phyloP scores from a whole-genome alignment of 92 coral and sea anemone genomes.

The Parazoanthus swiftii region DNA sequence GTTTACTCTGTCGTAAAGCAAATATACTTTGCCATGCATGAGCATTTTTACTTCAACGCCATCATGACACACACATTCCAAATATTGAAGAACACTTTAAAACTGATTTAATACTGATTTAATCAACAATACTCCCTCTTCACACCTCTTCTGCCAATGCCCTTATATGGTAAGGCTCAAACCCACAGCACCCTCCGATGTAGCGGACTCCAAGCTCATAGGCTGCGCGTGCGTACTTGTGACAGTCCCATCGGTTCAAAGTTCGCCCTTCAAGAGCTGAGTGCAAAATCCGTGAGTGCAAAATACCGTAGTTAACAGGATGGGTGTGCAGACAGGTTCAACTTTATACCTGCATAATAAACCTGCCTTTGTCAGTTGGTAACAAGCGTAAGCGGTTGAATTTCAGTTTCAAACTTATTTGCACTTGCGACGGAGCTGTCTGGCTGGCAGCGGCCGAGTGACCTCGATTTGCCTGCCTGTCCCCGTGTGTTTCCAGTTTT shows the following conservation, averaged over 20 bases:
- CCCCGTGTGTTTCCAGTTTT: not conserved
- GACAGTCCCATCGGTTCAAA: slow-evolving; percentile 91
- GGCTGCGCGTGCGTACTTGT: slow-evolving; percentile 95
- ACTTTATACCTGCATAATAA: not conserved
- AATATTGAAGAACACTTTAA: too few relatives aligned
- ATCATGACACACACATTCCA: too few relatives aligned
- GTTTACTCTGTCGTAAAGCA: too few relatives aligned
- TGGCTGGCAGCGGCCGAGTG: too few relatives aligned
- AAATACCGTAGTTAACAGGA: not conserved
- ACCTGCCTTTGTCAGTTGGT: too few relatives aligned
- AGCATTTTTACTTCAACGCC: too few relatives aligned
- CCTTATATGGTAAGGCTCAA: slow-evolving; percentile 93
- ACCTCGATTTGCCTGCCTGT: not conserved
- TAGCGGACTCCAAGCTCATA: slow-evolving; percentile 90
- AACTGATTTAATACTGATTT: too few relatives aligned
- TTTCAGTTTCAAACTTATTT: too few relatives aligned
- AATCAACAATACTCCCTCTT: not conserved
- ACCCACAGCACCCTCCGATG: slow-evolving; percentile 98
- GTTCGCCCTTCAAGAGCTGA: slow-evolving; percentile 90
- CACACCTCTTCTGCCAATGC: slow-evolving; percentile 93
- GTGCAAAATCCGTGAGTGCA: not conserved
- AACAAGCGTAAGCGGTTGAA: too few relatives aligned
- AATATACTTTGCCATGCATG: too few relatives aligned
- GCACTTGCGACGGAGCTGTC: too few relatives aligned
- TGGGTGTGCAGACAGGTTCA: not conserved